phyloP scores from a whole-genome alignment of 2,113 vertebrate species.

The Ailuropoda melanoleuca region DNA sequence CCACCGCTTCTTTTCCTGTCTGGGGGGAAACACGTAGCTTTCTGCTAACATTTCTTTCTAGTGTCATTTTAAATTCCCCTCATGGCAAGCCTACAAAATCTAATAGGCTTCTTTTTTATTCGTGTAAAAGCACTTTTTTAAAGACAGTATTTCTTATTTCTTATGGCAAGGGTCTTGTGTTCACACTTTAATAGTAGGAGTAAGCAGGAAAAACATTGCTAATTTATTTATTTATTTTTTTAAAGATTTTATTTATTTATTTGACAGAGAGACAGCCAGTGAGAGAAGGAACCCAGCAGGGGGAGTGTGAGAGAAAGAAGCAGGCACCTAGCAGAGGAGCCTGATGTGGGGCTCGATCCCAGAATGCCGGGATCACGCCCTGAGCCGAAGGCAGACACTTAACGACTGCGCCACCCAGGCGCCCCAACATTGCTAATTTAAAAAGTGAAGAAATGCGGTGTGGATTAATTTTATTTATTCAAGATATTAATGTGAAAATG shows the following conservation, averaged over 20 bases:
- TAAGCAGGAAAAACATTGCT: neutral
- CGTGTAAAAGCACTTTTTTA: neutral
- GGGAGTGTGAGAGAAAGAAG: too few species aligned
- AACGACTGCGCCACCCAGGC: too few species aligned
- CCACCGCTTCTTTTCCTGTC: neutral
- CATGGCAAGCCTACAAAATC: neutral
- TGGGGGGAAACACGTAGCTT: neutral
- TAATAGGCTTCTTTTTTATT: neutral
- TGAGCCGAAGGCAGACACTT: too few species aligned
- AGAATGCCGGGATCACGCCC: too few species aligned
- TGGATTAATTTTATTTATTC: conserved; percentile 40
- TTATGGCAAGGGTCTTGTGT: neutral
- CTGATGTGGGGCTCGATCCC: too few species aligned
- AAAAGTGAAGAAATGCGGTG: conserved; percentile 16
- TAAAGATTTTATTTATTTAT: too few species aligned
- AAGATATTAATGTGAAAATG: conserved; percentile 31
- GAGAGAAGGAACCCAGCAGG: too few species aligned
- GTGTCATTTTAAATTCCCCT: neutral
- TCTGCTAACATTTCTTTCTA: neutral
- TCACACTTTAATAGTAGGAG: neutral
- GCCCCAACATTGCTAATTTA: neutral
- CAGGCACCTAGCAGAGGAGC: too few species aligned
- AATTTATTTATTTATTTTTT: too few species aligned
- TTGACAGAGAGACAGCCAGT: too few species aligned
- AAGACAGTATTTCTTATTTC: neutral